Evolutionary conservation across 2,888 invertebrate genomes (phyloP).

Genomic region (Noctuana brunneofusca): DNA sequence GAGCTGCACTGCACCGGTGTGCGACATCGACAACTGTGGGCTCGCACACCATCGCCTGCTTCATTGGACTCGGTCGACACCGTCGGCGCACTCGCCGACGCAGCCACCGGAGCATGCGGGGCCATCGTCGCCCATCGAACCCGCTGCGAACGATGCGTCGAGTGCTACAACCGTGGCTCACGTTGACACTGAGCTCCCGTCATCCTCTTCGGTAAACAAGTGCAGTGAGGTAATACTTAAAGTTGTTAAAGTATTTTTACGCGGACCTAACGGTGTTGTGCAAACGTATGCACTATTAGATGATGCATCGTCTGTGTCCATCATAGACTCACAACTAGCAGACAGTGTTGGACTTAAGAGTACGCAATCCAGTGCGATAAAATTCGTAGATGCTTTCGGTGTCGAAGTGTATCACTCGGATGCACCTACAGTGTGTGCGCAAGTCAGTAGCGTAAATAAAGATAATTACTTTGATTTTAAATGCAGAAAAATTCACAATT

Average conservation of each 20-base stretch:
- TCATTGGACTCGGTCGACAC: constrained; percentile 15
- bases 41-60: constrained; percentile 36
- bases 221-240: constrained; percentile 10
- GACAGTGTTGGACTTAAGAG: background rate
- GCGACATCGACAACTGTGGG: constrained; percentile 35
- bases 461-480: background rate
- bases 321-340: background rate
- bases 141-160: background rate
- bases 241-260: constrained; percentile 1
- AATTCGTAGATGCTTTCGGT: background rate
- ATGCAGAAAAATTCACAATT: background rate
- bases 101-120: background rate
- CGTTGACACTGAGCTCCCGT: background rate
- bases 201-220: constrained; percentile 27
- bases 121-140: background rate
- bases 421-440: background rate
- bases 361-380: background rate
- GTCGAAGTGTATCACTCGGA: background rate
- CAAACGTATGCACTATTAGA: background rate
- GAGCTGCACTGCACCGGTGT: constrained; percentile 26
- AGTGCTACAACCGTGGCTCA: background rate
- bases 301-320: background rate
- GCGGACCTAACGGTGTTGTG: background rate
- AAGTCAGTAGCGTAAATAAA: background rate
- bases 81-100: background rate